Evolutionary conservation across 2,113 vertebrate genomes (phyloP), one percentile per base, ranked within the genome.

Genomic region (Nothobranchius kuhntae): DNA sequence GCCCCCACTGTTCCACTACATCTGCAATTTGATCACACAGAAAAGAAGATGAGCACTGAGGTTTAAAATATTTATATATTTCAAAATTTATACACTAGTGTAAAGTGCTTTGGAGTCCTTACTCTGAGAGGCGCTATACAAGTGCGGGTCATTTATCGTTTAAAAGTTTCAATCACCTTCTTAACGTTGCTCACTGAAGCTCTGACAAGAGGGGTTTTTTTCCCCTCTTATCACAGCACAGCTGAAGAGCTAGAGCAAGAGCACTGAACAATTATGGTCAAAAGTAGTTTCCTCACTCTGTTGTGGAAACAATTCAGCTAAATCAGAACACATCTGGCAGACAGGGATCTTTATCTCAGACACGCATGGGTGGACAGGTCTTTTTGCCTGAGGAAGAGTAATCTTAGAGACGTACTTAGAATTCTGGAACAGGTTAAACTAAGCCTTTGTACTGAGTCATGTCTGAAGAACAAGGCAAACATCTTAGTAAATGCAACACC

Each of bases 1-100:
- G 97, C 96, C 61, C 97, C 97, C 67, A 99, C 94, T 0, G 96
- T 99, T 71, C 97, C 97, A 67, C 96, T 96, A 14, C 97, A 99
- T 80, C 97, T 99, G 91, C 4, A 84, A 70, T 71, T 13, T 7
- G 4, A 83, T 7, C 13, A 55, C 17, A 72, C 3, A 51, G 84
- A 77, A 44, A 42, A 12, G n/a, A 68, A 36, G 1, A 50, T 36
- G 8, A 7, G 12, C 0, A 9, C 61, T 40, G 0, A 3, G 5
- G 13, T 30, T 21, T 21, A 21, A 21, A 21, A 21, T 21, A 21
- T 21, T 21, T 21, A 21, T 21, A 21, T 21, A 21, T 21, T 21
- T 21, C 21, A 21, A 21, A 21, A 21, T 21, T 1, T 21, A 21
- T 21, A 21, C 21, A 21, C 21, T 21, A 21, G 21, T 21, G 21